Percentiles rank a stretch among this genome's conserved stretches.
phyloP scores from a whole-genome alignment of 2,888 invertebrate species.

The Amphimallon solstitiale region DNA sequence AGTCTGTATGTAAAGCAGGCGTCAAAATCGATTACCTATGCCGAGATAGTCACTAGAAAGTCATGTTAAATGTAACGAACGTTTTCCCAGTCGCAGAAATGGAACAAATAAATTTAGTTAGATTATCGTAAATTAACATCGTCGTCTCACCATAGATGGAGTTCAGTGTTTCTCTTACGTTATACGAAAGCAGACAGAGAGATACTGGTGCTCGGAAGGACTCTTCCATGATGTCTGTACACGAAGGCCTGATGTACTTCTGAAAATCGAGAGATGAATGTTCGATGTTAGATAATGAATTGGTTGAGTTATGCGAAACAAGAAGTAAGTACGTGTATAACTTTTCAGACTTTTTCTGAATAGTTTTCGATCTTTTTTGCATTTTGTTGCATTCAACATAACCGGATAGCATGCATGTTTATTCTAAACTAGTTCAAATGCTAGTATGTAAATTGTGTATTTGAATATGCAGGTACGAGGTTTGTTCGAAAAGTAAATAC shows the following conservation, averaged over 20 bases:
- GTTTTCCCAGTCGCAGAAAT: slow-evolving; percentile 26
- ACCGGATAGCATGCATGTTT: too few relatives aligned
- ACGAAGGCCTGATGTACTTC: slow-evolving; percentile 8
- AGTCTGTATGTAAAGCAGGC: slow-evolving; percentile 36
- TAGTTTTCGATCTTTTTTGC: too few relatives aligned
- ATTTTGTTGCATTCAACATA: too few relatives aligned
- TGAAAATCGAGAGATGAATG: slow-evolving; percentile 16
- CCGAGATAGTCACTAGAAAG: slow-evolving; percentile 36
- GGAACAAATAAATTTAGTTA: slow-evolving; percentile 32
- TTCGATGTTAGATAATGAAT: background rate
- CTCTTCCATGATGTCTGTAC: background rate
- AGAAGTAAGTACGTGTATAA: too few relatives aligned
- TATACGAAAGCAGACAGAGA: background rate
- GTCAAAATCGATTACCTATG: slow-evolving; percentile 38
- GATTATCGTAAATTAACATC: slow-evolving; percentile 33
- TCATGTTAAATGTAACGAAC: slow-evolving; percentile 36
- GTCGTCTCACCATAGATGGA: slow-evolving; percentile 22
- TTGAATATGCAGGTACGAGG: too few relatives aligned
- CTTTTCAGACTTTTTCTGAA: too few relatives aligned
- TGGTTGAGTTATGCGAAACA: background rate
- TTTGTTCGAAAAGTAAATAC: too few relatives aligned
- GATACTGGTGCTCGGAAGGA: background rate
- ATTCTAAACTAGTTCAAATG: too few relatives aligned
- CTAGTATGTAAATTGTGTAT: too few relatives aligned
- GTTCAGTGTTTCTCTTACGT: slow-evolving; percentile 1